These are phyloP conservation scores for Melanostoma mellinum DNA, from an alignment of 2,888 invertebrate genomes.

Conservation along the genomic window DNA sequence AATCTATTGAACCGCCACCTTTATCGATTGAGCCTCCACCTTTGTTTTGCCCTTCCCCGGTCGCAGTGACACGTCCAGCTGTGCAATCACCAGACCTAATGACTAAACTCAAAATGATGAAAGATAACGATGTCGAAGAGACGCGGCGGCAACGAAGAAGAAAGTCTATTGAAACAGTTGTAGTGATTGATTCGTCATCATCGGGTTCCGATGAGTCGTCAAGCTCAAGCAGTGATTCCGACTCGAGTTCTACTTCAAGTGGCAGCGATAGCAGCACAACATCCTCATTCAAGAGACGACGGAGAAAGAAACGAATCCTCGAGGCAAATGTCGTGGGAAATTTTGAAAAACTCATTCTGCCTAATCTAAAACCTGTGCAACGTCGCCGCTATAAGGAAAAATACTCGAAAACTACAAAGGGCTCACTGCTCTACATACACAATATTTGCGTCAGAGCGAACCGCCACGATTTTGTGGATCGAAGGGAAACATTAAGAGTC, in stretches of 20 bases:
- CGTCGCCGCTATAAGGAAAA: slow-evolving; percentile 76
- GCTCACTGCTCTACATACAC: slow-evolving; percentile 78
- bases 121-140: slow-evolving; percentile 39
- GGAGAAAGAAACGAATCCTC: slow-evolving; percentile 75
- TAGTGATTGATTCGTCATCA: slow-evolving; percentile 74
- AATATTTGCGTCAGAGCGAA: slow-evolving; percentile 75
- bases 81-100: slow-evolving; percentile 67
- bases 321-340: slow-evolving; percentile 78
- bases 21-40: background rate
- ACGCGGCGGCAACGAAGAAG: background rate
- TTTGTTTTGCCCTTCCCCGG: background rate
- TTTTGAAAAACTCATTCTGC: slow-evolving; percentile 79
- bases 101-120: slow-evolving; percentile 74
- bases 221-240: slow-evolving; percentile 69
- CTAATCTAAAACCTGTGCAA: slow-evolving; percentile 75
- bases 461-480: slow-evolving; percentile 36
- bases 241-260: slow-evolving; percentile 70
- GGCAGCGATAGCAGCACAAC: slow-evolving; percentile 68
- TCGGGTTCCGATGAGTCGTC: slow-evolving; percentile 72
- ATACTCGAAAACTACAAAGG: slow-evolving; percentile 74
- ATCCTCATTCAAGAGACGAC: slow-evolving; percentile 73
- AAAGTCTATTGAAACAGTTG: slow-evolving; percentile 55
- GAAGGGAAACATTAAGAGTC: slow-evolving; percentile 76
- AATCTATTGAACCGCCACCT: slow-evolving; percentile 7
- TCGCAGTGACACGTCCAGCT: background rate